Evolutionary conservation across 2,113 vertebrate genomes (phyloP), one percentile per base, ranked within the genome.

Genomic region (Saccopteryx leptura): DNA sequence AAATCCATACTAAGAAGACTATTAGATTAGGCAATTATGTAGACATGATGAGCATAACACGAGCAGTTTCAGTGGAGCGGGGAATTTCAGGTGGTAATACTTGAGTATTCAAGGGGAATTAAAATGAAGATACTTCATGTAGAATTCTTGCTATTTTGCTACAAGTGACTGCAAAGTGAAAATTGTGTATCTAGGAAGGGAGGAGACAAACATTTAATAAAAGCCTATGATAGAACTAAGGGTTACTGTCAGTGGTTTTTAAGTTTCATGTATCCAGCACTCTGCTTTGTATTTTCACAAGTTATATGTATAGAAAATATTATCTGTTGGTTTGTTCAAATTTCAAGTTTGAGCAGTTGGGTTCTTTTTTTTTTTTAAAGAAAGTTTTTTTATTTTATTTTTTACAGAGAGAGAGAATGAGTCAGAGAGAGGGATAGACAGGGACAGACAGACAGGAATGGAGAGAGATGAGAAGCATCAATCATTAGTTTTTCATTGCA

Each of bases 281-380:
- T 93, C 12, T 50, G 46, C 52, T 46, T 31, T 82, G 63, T 79
- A 65, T 48, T 84, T 86, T 56, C 60, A 56, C 52, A 92, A 72
- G 72, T n/a, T 17, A 79, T 69, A 50, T 61, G 13, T 39, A 48
- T 14, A 68, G 54, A 58, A 54, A 9, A 61, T 75, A 31, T 31
- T 86, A 63, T 31, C 60, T 84, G 58, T 8, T 65, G 50, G 21
- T 85, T 94, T 91, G 61, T 76, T 95, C 26, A 76, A 21, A 24
- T 89, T 75, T 89, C 46, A 81, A n/a, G 31, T 84, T 61, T 74
- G 58, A 74, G 66, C 65, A 89, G 24, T 95, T 91, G 50, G 31
- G 9, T 39, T 78, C 9, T 92, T 92, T 61, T n/a, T n/a, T n/a
- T n/a, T n/a, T n/a, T n/a, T n/a, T n/a, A n/a, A n/a, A n/a, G n/a